Evolutionary conservation across 2,113 vertebrate genomes (phyloP), one percentile per base, ranked within the genome.

Genomic region (Phocoena sinus): DNA sequence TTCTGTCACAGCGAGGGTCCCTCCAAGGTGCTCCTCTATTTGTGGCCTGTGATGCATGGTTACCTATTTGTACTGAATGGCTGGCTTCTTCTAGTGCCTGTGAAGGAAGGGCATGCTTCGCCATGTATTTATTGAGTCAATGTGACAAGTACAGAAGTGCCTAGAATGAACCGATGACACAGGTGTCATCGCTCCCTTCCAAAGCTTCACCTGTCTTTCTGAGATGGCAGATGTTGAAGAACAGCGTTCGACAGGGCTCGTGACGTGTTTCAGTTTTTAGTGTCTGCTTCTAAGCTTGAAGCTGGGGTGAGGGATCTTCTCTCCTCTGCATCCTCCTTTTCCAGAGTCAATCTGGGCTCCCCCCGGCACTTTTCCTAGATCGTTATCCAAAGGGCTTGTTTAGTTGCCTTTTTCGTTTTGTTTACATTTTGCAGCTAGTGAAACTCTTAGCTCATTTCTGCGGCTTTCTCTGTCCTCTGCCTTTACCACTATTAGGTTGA

Each of bases 81-180:
- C 95, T 95, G 89, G 58, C 97, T 95, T 92, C 85, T 76, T 36
- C 8, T 15, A 6, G 89, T 70, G 62, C 91, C 93, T 91, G 70
- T 36, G 71, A 88, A 87, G 80, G 80, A 70, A 68, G 74, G 93
- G 77, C 67, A 28, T 83, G 95, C 95, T 95, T 89, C 23, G 31
- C 65, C 76, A 38, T 4, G 2, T 70, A 44, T 36, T 96, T 91
- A 60, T 31, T 36, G 89, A 91, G n/a, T 74, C 60, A 25, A 0
- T 5, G 15, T 33, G 36, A 41, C 36, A n/a, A 17, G 82, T 50
- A 10, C 41, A 36, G 79, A 82, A 56, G 70, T 60, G 70, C 68
- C 63, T 60, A 41, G 89, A 97, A 92, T 21, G 82, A 88, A 21
- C 70, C 62, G n/a, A 1, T 36, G 77, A 56, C 44, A 36, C 31